Conservation (phyloP, 2,113 vertebrate species). For the Mobula hypostoma region DNA sequence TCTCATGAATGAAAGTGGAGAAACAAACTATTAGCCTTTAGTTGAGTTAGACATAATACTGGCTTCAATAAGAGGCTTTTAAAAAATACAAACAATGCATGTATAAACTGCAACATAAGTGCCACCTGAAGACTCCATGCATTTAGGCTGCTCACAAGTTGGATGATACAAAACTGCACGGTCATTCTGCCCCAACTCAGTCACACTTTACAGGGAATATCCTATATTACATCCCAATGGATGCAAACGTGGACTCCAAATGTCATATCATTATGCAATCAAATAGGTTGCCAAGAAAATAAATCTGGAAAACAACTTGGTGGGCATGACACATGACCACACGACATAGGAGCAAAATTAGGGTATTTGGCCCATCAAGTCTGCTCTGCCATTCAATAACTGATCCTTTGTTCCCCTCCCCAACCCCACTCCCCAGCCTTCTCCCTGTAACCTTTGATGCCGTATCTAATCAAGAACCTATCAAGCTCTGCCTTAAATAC, state of each 20-base stretch:
- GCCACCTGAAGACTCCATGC: constrained; percentile 55
- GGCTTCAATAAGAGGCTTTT: constrained; percentile 44
- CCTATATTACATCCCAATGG: background rate
- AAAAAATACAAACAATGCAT: too few relatives aligned
- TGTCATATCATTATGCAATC: background rate
- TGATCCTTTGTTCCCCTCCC: too few relatives aligned
- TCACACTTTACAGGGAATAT: constrained; percentile 40
- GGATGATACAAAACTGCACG: constrained; percentile 54
- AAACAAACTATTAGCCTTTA: background rate
- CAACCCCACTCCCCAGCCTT: too few relatives aligned
- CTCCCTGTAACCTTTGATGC: too few relatives aligned
- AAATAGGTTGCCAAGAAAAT: background rate
- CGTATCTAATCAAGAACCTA: too few relatives aligned
- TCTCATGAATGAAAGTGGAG: background rate
- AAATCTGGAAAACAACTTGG: background rate
- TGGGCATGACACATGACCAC: background rate
- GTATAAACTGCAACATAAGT: constrained; percentile 54
- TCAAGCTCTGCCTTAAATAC: too few relatives aligned
- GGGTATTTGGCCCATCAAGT: too few relatives aligned
- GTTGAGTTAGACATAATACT: constrained; percentile 43
- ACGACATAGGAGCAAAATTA: too few relatives aligned
- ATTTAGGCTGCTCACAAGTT: constrained; percentile 47
- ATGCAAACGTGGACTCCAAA: background rate
- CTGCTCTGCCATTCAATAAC: too few relatives aligned
- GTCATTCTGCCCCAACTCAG: constrained; percentile 48